phyloP scores from a whole-genome alignment of 2,113 vertebrate species.

The Addax nasomaculatus region DNA sequence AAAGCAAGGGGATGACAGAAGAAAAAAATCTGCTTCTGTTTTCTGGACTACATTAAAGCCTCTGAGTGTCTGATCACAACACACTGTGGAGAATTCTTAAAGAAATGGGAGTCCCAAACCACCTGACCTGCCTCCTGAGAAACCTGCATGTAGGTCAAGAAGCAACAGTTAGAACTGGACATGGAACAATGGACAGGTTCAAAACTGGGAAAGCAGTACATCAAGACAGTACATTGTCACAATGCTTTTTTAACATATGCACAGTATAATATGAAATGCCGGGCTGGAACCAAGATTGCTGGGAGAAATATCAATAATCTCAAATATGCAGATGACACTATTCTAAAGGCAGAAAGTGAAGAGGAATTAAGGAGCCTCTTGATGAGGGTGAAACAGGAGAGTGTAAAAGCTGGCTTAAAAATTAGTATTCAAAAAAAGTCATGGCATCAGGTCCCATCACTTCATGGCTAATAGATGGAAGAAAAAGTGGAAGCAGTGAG shows the following conservation, averaged over 20 bases:
- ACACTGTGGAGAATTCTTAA: not conserved
- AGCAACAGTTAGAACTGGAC: not conserved
- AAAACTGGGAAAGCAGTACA: not conserved
- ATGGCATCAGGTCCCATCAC: not conserved
- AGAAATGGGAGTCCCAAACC: not conserved
- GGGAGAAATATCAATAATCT: not conserved
- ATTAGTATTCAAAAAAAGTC: not conserved
- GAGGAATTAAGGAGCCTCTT: not conserved
- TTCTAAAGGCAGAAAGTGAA: not conserved
- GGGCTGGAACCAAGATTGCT: not conserved
- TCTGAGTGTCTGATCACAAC: not conserved
- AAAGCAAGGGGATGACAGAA: not conserved
- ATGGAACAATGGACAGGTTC: not conserved
- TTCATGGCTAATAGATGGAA: not conserved
- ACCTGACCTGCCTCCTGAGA: not conserved
- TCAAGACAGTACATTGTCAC: not conserved
- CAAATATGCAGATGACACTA: not conserved
- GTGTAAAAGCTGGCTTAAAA: not conserved
- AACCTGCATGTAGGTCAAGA: not conserved
- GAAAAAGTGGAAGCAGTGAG: not conserved
- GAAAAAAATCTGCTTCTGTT: not conserved
- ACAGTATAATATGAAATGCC: not conserved
- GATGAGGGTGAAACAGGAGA: not conserved
- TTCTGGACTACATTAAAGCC: not conserved
- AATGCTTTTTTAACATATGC: not conserved